A percentile compares a stretch with the other conserved stretches of the same genome.
Evolutionary conservation across 64 coral and sea anemone genomes (phyloP).

Genomic region (Astreopora myriophthalma): DNA sequence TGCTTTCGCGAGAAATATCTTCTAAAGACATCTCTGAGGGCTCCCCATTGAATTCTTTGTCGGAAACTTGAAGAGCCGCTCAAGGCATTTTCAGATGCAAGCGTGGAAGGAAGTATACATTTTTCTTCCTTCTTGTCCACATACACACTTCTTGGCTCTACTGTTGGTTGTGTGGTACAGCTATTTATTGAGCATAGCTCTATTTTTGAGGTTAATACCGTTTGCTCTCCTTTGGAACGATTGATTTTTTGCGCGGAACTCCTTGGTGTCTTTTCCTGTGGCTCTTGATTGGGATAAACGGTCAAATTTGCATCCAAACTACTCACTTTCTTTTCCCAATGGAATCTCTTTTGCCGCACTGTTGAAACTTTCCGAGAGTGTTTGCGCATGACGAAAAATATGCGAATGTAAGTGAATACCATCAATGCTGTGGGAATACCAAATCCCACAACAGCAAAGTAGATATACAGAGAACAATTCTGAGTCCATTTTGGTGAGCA

Average conservation of each 20-base stretch:
- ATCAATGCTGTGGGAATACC: conserved; percentile 69
- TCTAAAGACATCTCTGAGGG: background rate
- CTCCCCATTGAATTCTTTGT: background rate
- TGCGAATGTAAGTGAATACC: conserved; percentile 85
- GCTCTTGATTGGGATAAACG: background rate
- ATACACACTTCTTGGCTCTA: background rate
- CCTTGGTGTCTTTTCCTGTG: background rate
- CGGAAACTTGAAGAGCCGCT: background rate
- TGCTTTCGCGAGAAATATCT: background rate
- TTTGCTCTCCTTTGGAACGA: background rate
- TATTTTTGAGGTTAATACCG: background rate
- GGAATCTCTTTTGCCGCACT: background rate
- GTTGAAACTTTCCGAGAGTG: conserved; percentile 74
- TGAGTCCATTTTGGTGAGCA: conserved; percentile 83
- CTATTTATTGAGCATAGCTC: background rate
- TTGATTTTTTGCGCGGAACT: background rate
- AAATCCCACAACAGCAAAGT: conserved; percentile 70
- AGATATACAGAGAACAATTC: conserved; percentile 70
- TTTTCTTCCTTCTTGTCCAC: conserved; percentile 5
- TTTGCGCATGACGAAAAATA: conserved; percentile 74
- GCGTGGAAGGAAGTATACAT: background rate
- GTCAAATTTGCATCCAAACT: background rate
- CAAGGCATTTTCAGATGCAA: background rate
- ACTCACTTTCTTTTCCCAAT: background rate
- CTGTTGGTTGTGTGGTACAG: background rate